Base-by-base conservation (phyloP, 2,113 vertebrate genomes). In the Regulus satrapa region DNA sequence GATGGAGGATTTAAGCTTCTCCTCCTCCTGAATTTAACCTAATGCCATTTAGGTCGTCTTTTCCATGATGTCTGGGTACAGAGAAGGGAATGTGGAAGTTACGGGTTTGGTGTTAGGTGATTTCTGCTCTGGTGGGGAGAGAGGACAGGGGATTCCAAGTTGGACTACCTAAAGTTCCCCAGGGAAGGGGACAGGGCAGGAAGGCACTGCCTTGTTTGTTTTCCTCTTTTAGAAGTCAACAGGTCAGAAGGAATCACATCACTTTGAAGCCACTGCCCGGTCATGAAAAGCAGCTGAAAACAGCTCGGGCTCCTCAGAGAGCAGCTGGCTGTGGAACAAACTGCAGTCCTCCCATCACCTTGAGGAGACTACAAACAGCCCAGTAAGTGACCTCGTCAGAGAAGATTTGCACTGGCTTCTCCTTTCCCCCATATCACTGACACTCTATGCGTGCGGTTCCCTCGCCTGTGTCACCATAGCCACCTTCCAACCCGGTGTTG, bases 241-340 rank as follows among this genome's bases (percentile, higher is more conserved):
- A 74, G 54, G 41, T 63, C 34, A 59, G 55, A 56, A 78, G 56
- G 73, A 63, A 64, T 75, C 40, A 5, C 51, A 16, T 38, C 9
- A 2, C 85, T 51, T 80, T 36, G 68, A 41, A 94, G 28, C 20
- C 29, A 7, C 51, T 3, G 11, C 68, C 40, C 0, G 0, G 45
- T 31, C 86, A 68, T 13, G 52, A 64, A 72, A 72, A 87, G 28
- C 84, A 87, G 40, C 72, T 87, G 89, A 88, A 91, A 91, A 89
- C 19, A 62, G 10, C 67, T 18, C 20, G 2, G 45, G 20, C 38
- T 82, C 52, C 43, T 61, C 32, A 18, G 79, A 51, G 25, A 84
- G 25, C 49, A 49, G 29, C 71, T 32, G 49, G 46, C 49, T 72
- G 19, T 38, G 58, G 74, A 69, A 58, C 26, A 54, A 38, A 34